A percentile compares a stretch with the other conserved stretches of the same genome.
These are phyloP conservation scores for Melanocharis versteri DNA, from an alignment of 2,113 vertebrate species.

Conservation along the genomic window DNA sequence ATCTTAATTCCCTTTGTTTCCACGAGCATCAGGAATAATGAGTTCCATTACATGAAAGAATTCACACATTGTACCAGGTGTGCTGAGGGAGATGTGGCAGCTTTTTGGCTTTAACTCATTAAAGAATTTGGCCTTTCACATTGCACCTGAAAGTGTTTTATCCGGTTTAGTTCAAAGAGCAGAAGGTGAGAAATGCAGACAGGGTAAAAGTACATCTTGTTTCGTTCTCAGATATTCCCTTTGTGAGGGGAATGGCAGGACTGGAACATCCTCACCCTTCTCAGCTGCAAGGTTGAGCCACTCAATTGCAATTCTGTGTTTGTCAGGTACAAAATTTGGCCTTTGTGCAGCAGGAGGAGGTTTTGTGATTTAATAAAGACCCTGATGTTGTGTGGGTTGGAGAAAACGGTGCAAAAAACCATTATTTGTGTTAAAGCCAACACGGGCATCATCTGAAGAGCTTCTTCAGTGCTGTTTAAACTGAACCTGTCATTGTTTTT, in stretches of 20 bases:
- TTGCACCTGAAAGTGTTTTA: neutral
- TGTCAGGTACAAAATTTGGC: neutral
- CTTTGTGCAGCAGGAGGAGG: neutral
- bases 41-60: neutral
- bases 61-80: neutral
- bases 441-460: neutral
- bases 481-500: neutral
- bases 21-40: neutral
- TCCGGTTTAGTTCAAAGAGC: neutral
- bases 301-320: neutral
- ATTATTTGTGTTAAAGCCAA: neutral
- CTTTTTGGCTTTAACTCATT: neutral
- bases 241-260: neutral
- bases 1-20: neutral
- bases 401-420: neutral
- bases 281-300: neutral
- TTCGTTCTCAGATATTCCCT: neutral
- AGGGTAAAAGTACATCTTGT: neutral
- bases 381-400: neutral
- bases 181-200: neutral
- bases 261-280: neutral
- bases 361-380: neutral
- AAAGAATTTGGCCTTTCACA: neutral
- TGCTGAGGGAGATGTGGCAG: neutral
- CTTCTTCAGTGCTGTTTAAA: neutral